Conservation (phyloP, 2,113 vertebrate genomes). For the Prunella fulvescens region DNA sequence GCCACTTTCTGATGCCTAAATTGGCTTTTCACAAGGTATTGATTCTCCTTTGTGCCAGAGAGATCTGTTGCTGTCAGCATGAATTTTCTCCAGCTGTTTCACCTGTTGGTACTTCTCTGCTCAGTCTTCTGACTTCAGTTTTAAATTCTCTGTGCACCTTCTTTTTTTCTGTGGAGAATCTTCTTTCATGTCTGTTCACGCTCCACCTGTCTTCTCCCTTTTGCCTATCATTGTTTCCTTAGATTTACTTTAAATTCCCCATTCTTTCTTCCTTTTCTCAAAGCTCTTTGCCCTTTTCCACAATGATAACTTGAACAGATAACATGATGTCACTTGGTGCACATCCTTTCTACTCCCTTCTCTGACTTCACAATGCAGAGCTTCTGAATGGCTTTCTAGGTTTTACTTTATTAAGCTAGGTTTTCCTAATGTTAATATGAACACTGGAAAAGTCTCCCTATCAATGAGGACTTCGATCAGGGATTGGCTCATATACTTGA, state of each 20-base stretch:
- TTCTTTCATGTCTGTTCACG: not conserved
- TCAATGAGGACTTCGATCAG: not conserved
- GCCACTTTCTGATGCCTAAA: not conserved
- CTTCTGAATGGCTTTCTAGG: not conserved
- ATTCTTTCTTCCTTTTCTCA: not conserved
- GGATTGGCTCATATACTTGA: not conserved
- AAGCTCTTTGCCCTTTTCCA: not conserved
- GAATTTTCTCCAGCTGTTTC: not conserved
- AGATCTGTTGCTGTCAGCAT: not conserved
- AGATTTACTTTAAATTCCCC: not conserved
- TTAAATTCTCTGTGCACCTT: not conserved
- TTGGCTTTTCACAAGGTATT: not conserved
- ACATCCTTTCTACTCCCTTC: not conserved
- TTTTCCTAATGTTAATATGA: not conserved
- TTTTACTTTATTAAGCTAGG: not conserved
- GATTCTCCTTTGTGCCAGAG: not conserved
- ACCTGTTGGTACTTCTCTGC: not conserved
- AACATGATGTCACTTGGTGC: not conserved
- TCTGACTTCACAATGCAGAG: not conserved
- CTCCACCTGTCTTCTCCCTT: not conserved
- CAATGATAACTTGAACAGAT: not conserved
- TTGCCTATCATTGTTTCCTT: not conserved
- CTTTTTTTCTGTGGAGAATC: not conserved
- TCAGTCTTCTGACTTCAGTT: not conserved
- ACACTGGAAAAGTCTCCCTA: not conserved